A percentile compares a stretch with the other conserved stretches of the same genome.
These are phyloP conservation scores for Caenorhabditis panamensis DNA, from an alignment of 2,888 invertebrate genomes.

Conservation along the genomic window DNA sequence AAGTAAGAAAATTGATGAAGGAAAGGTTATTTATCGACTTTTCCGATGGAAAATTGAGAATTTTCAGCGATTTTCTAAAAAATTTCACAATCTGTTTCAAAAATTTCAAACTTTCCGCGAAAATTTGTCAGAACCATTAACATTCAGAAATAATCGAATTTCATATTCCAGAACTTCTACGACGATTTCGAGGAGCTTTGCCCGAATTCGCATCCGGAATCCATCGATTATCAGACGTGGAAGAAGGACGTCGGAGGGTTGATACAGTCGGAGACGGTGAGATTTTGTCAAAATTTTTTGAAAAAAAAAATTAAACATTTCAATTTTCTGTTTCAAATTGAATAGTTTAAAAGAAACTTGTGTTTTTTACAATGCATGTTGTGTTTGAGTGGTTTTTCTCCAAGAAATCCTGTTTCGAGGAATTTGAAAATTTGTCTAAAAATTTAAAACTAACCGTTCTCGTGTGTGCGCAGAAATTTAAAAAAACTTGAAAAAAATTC, in stretches of 20 bases:
- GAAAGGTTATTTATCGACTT: too few relatives aligned
- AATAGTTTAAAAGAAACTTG: too few relatives aligned
- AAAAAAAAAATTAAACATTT: neutral
- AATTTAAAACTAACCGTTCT: too few relatives aligned
- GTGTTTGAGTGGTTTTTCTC: too few relatives aligned
- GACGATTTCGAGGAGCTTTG: neutral
- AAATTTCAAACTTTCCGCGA: neutral
- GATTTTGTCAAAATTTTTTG: neutral
- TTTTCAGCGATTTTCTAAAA: too few relatives aligned
- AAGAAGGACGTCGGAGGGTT: slow-evolving; percentile 19
- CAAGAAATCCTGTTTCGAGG: too few relatives aligned
- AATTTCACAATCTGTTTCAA: neutral
- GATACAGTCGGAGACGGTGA: slow-evolving; percentile 40
- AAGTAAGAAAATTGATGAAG: too few relatives aligned
- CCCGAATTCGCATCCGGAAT: neutral
- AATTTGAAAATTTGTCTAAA: too few relatives aligned
- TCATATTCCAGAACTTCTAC: neutral
- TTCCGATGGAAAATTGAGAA: too few relatives aligned
- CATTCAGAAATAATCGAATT: neutral
- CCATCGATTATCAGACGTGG: slow-evolving; percentile 32
- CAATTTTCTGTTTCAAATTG: neutral
- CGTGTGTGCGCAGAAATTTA: too few relatives aligned
- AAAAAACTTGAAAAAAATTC: neutral
- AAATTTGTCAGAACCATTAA: too few relatives aligned
- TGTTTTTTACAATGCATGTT: too few relatives aligned